phyloP scores from a whole-genome alignment of 2,888 invertebrate genomes.

The Drosophila monieri region DNA sequence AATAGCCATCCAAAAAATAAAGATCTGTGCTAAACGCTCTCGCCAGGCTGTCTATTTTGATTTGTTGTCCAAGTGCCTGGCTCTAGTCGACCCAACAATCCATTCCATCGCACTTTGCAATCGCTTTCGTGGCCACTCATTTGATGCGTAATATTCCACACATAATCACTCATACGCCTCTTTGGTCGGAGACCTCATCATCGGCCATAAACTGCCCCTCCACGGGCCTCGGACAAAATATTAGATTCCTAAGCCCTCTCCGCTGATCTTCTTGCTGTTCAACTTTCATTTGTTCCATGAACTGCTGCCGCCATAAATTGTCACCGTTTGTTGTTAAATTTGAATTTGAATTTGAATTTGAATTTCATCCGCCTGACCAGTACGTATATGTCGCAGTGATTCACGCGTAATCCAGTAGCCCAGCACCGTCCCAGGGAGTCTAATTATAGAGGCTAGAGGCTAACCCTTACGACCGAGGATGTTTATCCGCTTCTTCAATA shows the following conservation, averaged over 20 bases:
- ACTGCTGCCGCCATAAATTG: conserved; percentile 53
- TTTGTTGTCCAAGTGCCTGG: conserved; percentile 75
- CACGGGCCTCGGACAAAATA: not conserved
- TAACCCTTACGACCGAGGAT: conserved; percentile 35
- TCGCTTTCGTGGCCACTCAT: conserved; percentile 28
- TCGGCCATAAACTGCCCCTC: conserved; percentile 3
- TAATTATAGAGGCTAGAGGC: conserved; percentile 56
- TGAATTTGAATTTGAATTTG: conserved; percentile 14
- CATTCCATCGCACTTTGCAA: conserved; percentile 24
- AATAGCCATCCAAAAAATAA: conserved; percentile 71
- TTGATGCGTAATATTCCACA: conserved; percentile 72
- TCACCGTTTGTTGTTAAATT: conserved; percentile 15
- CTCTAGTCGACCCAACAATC: conserved; percentile 29
- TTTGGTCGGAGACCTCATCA: conserved; percentile 35
- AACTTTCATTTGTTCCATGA: conserved; percentile 62
- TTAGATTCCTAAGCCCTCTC: conserved; percentile 19
- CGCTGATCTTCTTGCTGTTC: conserved; percentile 36
- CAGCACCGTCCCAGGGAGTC: conserved; percentile 46
- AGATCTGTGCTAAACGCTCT: conserved; percentile 75
- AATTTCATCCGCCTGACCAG: conserved; percentile 35
- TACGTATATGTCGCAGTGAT: conserved; percentile 26
- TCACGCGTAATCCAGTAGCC: conserved; percentile 58
- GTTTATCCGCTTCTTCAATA: conserved; percentile 40
- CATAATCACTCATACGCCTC: conserved; percentile 71
- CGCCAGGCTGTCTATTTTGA: conserved; percentile 76